phyloP scores from a whole-genome alignment of 2,113 vertebrate species.

The Gallinago jamesoni region DNA sequence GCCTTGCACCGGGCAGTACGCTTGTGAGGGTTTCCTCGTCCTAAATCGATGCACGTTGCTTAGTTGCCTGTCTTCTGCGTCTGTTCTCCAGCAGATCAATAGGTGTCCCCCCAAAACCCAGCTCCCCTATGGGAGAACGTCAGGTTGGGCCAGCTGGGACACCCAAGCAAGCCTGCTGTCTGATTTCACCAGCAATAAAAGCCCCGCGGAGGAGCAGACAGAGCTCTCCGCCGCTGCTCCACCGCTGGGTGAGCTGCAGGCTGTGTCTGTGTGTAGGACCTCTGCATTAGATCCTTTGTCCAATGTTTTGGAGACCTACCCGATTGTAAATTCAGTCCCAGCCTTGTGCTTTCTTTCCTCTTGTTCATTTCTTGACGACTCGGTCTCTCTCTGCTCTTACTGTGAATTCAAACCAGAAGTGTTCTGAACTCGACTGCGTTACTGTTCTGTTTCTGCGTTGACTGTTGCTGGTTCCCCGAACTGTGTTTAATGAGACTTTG shows the following conservation, averaged over 20 bases:
- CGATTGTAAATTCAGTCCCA: background rate
- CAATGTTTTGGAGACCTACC: background rate
- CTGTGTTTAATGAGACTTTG: slow-evolving; percentile 8
- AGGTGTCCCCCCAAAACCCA: background rate
- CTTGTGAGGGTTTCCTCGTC: background rate
- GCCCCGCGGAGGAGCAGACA: background rate
- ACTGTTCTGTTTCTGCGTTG: slow-evolving; percentile 34
- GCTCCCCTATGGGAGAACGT: background rate
- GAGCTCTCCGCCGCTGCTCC: background rate
- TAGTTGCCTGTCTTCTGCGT: background rate
- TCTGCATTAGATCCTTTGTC: background rate
- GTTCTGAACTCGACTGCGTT: slow-evolving; percentile 56
- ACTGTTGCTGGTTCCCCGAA: slow-evolving; percentile 59
- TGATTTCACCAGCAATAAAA: slow-evolving; percentile 66
- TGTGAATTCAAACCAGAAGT: slow-evolving; percentile 67
- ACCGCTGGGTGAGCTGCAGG: background rate
- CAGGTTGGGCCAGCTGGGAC: background rate
- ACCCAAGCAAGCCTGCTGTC: background rate
- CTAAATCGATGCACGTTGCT: background rate
- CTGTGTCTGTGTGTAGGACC: background rate
- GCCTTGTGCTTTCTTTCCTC: background rate
- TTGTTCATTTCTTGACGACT: background rate
- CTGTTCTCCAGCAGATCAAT: background rate
- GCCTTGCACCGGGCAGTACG: background rate
- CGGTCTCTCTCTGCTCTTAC: slow-evolving; percentile 36